Percentiles rank a stretch among this genome's conserved stretches.
phyloP scores from a whole-genome alignment of 2,797 vertebrate genomes.

The Cossypha niveicapilla region DNA sequence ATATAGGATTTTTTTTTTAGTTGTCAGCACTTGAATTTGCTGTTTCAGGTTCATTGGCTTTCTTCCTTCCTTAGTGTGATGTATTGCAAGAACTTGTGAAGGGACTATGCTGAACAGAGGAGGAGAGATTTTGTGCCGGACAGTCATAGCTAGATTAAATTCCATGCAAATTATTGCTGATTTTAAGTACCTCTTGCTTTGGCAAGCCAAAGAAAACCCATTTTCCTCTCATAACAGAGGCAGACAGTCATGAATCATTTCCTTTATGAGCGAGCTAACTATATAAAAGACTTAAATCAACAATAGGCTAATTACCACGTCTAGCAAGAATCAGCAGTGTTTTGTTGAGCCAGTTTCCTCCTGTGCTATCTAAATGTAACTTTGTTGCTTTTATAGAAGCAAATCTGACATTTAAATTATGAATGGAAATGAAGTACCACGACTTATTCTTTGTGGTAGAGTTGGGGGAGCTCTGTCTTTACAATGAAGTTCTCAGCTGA shows the following conservation, averaged over 20 bases:
- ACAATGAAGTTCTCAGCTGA: background rate
- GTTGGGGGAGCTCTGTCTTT: background rate
- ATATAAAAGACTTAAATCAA: conserved; percentile 2
- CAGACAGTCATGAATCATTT: conserved; percentile 16
- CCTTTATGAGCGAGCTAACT: conserved; percentile 18
- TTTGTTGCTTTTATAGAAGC: background rate
- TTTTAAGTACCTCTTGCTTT: conserved; percentile 17
- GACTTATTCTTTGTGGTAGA: background rate
- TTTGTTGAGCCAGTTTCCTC: background rate
- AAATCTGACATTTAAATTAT: background rate
- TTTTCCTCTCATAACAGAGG: conserved; percentile 18
- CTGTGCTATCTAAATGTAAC: background rate
- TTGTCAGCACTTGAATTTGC: background rate
- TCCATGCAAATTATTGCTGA: background rate
- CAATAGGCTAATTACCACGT: background rate
- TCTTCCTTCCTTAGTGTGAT: background rate
- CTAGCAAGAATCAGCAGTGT: background rate
- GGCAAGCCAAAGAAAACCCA: background rate
- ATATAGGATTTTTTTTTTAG: background rate
- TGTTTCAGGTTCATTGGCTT: background rate
- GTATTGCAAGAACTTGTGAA: background rate
- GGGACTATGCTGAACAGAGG: background rate
- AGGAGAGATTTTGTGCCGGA: background rate
- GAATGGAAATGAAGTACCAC: background rate
- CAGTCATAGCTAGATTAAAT: background rate